A percentile compares a stretch with the other conserved stretches of the same genome.
These are phyloP conservation scores for Chondrilla cf. caribensis DNA, from an alignment of 37 sponge, comb jelly and placozoan genomes.

Conservation along the genomic window DNA sequence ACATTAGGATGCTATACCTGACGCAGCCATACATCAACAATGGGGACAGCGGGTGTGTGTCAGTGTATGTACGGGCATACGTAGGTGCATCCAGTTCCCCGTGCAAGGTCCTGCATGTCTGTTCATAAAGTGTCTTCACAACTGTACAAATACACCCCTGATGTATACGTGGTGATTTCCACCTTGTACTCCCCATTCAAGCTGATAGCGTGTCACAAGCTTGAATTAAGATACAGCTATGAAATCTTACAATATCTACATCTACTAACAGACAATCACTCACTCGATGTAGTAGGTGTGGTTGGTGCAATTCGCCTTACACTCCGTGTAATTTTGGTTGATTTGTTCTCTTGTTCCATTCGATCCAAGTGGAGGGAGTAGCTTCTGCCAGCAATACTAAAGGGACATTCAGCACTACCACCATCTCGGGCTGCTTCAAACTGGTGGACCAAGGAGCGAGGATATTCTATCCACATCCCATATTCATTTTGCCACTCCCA, in stretches of 20 bases:
- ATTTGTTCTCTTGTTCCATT: constrained; percentile 56
- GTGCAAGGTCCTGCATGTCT: too few relatives aligned
- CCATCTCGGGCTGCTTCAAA: constrained; percentile 30
- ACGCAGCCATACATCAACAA: too few relatives aligned
- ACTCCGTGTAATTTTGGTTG: constrained; percentile 30
- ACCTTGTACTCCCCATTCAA: too few relatives aligned
- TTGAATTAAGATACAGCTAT: too few relatives aligned
- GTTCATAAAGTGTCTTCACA: too few relatives aligned
- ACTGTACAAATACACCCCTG: too few relatives aligned
- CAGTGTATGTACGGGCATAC: constrained; percentile 2
- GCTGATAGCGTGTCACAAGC: too few relatives aligned
- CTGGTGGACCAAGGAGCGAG: not conserved
- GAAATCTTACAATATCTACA: too few relatives aligned
- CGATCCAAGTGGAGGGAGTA: constrained; percentile 42
- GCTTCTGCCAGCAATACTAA: constrained; percentile 34
- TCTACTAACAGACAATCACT: too few relatives aligned
- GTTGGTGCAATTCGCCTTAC: constrained; percentile 13
- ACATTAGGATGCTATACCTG: too few relatives aligned
- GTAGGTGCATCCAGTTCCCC: constrained; percentile 6
- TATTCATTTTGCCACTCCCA: constrained; percentile 71
- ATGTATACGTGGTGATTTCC: too few relatives aligned
- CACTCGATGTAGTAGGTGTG: too few relatives aligned
- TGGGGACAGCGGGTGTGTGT: constrained; percentile 6
- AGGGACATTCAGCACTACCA: constrained; percentile 9
- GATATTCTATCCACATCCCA: constrained; percentile 35